Conservation (phyloP, 2,797 vertebrate species). For the Cossypha caffra region DNA sequence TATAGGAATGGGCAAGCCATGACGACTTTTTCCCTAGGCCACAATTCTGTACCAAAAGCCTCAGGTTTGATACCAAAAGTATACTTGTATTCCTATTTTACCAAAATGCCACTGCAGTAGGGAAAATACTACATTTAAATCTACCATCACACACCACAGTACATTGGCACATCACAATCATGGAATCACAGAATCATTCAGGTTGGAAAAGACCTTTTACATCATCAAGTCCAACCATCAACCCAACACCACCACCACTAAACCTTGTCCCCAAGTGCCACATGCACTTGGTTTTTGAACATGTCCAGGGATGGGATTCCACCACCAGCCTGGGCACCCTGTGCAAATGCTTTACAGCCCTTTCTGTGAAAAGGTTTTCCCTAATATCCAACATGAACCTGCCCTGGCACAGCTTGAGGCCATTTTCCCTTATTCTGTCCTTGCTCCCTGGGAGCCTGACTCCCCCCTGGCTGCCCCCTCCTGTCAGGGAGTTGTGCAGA, state of each 20-base stretch:
- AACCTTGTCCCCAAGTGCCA: not conserved
- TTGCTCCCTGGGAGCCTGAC: fast-evolving
- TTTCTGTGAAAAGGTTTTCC: not conserved
- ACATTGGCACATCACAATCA: not conserved
- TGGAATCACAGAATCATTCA: not conserved
- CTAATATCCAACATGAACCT: not conserved
- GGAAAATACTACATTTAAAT: not conserved
- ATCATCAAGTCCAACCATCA: not conserved
- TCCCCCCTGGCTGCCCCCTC: fast-evolving
- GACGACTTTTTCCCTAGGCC: not conserved
- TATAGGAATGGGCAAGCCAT: not conserved
- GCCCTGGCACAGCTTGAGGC: fast-evolving
- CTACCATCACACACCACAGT: not conserved
- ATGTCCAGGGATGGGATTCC: not conserved
- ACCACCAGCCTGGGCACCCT: not conserved
- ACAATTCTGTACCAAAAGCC: not conserved
- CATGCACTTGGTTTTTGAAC: not conserved
- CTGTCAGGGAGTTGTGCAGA: not conserved
- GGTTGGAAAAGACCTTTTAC: not conserved
- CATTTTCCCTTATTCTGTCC: fast-evolving
- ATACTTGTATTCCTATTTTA: not conserved
- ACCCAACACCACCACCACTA: not conserved
- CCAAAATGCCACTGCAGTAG: not conserved
- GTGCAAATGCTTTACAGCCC: not conserved
- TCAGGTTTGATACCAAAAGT: not conserved